A percentile compares a stretch with the other conserved stretches of the same genome.
phyloP scores from a whole-genome alignment of 2,797 vertebrate genomes.

The Coracias cyanogaster region DNA sequence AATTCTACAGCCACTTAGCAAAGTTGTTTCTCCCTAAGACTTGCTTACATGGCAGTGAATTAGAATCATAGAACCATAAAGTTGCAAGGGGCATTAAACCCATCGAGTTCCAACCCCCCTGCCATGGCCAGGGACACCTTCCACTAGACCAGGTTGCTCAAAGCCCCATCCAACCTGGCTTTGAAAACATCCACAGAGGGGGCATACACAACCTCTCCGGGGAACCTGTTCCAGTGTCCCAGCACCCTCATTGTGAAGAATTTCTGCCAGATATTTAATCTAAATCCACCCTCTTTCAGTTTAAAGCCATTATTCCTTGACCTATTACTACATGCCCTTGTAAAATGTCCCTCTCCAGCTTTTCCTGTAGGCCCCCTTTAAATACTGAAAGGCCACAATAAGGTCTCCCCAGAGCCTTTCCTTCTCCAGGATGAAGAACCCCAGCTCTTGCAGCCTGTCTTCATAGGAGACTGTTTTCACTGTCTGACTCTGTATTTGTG shows the following conservation, averaged over 20 bases:
- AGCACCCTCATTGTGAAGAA: not conserved
- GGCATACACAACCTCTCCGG: not conserved
- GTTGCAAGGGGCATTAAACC: not conserved
- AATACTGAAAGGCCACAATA: not conserved
- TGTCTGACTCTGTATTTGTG: not conserved
- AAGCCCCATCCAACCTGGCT: not conserved
- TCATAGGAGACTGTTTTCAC: not conserved
- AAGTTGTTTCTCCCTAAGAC: not conserved
- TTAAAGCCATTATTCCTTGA: not conserved
- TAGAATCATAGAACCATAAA: not conserved
- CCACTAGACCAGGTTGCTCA: not conserved
- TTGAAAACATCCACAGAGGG: not conserved
- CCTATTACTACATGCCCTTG: not conserved
- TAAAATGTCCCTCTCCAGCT: not conserved
- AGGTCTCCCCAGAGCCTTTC: not conserved
- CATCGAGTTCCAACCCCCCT: not conserved
- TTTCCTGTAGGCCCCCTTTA: not conserved
- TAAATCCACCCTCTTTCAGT: not conserved
- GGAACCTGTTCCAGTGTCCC: not conserved
- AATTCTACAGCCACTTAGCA: not conserved
- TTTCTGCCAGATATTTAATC: not conserved
- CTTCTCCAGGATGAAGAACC: not conserved
- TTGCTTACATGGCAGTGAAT: not conserved
- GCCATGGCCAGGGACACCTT: not conserved
- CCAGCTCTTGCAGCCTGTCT: not conserved